Evolutionary conservation across 2,888 invertebrate genomes (phyloP).

Genomic region (Melinopterus prodromus): DNA sequence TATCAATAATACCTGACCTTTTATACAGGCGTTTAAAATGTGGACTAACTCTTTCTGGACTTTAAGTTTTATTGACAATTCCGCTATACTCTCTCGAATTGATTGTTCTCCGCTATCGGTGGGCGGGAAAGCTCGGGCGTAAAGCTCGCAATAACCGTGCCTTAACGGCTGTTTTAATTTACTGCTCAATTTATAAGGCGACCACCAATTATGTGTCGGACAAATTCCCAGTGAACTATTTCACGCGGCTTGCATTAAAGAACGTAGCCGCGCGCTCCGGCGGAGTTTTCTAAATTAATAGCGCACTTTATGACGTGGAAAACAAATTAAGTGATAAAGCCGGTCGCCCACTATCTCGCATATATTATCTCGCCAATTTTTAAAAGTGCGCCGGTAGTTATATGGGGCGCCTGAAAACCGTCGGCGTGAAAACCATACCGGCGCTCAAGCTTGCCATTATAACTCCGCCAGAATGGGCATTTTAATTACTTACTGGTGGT

Average conservation of each 20-base stretch:
- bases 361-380: too few relatives aligned
- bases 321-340: conserved; percentile 22
- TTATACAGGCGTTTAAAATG: too few relatives aligned
- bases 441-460: too few relatives aligned
- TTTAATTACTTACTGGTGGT: too few relatives aligned
- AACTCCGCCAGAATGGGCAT: too few relatives aligned
- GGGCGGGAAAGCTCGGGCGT: neutral
- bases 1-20: neutral
- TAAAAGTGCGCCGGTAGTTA: too few relatives aligned
- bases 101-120: neutral
- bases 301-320: conserved; percentile 14
- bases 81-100: neutral
- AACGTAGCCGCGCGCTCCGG: too few relatives aligned
- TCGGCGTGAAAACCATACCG: too few relatives aligned
- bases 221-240: neutral
- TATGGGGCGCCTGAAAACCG: too few relatives aligned
- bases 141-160: neutral
- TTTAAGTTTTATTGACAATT: too few relatives aligned
- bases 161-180: neutral
- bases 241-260: neutral
- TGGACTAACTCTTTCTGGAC: too few relatives aligned
- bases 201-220: neutral
- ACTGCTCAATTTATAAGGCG: neutral
- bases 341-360: neutral
- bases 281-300: conserved; percentile 20